Evolutionary conservation across 2,888 invertebrate species (phyloP).

Genomic region (Craniophora ligustri): DNA sequence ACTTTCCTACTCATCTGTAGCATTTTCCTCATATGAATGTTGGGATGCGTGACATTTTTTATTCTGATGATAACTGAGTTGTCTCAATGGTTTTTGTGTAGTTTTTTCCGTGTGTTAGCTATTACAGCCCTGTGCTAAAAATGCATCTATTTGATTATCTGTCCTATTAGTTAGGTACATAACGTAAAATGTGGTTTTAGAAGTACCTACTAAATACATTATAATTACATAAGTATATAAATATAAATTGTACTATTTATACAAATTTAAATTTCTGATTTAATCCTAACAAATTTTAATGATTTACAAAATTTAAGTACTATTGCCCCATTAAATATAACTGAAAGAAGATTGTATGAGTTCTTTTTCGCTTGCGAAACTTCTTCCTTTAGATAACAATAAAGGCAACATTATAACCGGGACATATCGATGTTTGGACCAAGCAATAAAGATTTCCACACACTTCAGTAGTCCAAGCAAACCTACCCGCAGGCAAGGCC

Average conservation of each 20-base stretch:
- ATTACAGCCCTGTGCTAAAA: background rate
- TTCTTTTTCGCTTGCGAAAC: too few species aligned
- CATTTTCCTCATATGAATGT: slow-evolving; percentile 17
- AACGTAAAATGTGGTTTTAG: too few species aligned
- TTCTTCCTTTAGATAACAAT: background rate
- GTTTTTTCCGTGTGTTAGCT: background rate
- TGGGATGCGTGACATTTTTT: slow-evolving; percentile 21
- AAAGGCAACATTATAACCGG: background rate
- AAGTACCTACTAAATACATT: too few species aligned
- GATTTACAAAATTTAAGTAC: too few species aligned
- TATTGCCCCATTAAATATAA: too few species aligned
- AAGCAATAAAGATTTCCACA: slow-evolving; percentile 37
- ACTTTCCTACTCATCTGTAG: slow-evolving; percentile 2
- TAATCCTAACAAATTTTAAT: too few species aligned
- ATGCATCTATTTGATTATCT: too few species aligned
- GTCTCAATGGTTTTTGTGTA: slow-evolving; percentile 8
- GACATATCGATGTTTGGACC: slow-evolving; percentile 21
- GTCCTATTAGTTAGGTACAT: too few species aligned
- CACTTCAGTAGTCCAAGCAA: slow-evolving; percentile 11
- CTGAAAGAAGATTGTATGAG: too few species aligned
- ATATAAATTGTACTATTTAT: too few species aligned
- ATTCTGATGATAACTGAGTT: slow-evolving; percentile 15
- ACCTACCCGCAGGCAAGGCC: slow-evolving; percentile 24
- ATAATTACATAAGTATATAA: too few species aligned
- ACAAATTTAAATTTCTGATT: too few species aligned